Percentiles rank a stretch among this genome's conserved stretches.
phyloP scores from a whole-genome alignment of 2,113 vertebrate genomes.

The Choloepus hoffmanni region DNA sequence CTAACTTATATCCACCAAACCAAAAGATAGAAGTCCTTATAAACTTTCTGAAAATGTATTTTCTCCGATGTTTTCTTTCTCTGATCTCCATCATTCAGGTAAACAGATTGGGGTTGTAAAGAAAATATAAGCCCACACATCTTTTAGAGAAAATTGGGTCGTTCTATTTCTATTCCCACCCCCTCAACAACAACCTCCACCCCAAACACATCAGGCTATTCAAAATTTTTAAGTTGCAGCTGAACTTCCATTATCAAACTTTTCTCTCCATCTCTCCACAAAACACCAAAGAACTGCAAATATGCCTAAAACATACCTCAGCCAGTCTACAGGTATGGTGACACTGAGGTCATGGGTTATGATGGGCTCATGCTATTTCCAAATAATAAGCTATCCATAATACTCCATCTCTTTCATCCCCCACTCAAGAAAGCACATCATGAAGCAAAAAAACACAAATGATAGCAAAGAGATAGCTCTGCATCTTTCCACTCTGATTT shows the following conservation, averaged over 20 bases:
- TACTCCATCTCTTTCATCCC: not conserved
- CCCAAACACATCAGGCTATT: not conserved
- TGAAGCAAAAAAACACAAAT: not conserved
- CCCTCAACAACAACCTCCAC: not conserved
- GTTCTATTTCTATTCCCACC: not conserved
- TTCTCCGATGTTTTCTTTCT: not conserved
- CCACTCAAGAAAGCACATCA: not conserved
- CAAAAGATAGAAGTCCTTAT: not conserved
- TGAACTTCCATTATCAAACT: not conserved
- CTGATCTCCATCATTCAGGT: not conserved
- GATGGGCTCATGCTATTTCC: not conserved
- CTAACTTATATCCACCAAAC: slow-evolving; percentile 22
- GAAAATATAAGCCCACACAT: not conserved
- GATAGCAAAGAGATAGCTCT: not conserved
- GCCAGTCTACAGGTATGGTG: not conserved
- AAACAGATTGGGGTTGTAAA: not conserved
- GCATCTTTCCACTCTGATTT: not conserved
- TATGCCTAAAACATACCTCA: not conserved
- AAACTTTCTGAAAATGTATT: slow-evolving; percentile 40
- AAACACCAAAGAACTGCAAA: not conserved
- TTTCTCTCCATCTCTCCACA: not conserved
- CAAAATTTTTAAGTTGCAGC: not conserved
- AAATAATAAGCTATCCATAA: not conserved
- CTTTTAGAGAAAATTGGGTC: slow-evolving; percentile 15
- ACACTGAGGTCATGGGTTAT: not conserved